These are phyloP conservation scores for Neogobius melanostomus DNA, from an alignment of 2,113 vertebrate species.

Conservation along the genomic window DNA sequence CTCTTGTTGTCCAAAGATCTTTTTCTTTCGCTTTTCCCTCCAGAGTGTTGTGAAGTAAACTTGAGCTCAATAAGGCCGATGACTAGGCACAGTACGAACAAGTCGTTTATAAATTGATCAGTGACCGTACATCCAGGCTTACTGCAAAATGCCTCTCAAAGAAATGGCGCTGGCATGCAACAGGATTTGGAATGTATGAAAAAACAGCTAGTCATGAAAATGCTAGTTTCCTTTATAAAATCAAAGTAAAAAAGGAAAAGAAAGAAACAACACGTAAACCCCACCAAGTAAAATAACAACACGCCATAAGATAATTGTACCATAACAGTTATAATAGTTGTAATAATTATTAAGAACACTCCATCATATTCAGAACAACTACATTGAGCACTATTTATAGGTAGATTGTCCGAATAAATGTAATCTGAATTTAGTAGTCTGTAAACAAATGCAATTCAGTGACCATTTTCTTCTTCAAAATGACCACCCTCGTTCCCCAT, in stretches of 20 bases:
- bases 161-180: slow-evolving; percentile 72
- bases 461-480: slow-evolving; percentile 20
- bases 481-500: slow-evolving; percentile 16
- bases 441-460: slow-evolving; percentile 46
- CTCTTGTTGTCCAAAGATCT: slow-evolving; percentile 50
- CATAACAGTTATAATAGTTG: slow-evolving; percentile 82
- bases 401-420: slow-evolving; percentile 78
- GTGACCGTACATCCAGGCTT: slow-evolving; percentile 59
- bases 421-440: slow-evolving; percentile 39
- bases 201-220: slow-evolving; percentile 72
- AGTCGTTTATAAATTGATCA: slow-evolving; percentile 39
- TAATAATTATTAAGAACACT: slow-evolving; percentile 82
- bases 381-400: slow-evolving; percentile 82
- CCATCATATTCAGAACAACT: slow-evolving; percentile 82
- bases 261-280: slow-evolving; percentile 79
- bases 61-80: slow-evolving; percentile 67
- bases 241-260: slow-evolving; percentile 22
- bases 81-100: slow-evolving; percentile 68
- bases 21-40: slow-evolving; percentile 27
- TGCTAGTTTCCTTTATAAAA: slow-evolving; percentile 73
- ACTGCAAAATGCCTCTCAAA: slow-evolving; percentile 66
- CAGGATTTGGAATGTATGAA: slow-evolving; percentile 63
- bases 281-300: slow-evolving; percentile 80
- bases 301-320: slow-evolving; percentile 80
- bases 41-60: slow-evolving; percentile 55